Conservation (phyloP, 2,113 vertebrate species). For the Isurus oxyrinchus region DNA sequence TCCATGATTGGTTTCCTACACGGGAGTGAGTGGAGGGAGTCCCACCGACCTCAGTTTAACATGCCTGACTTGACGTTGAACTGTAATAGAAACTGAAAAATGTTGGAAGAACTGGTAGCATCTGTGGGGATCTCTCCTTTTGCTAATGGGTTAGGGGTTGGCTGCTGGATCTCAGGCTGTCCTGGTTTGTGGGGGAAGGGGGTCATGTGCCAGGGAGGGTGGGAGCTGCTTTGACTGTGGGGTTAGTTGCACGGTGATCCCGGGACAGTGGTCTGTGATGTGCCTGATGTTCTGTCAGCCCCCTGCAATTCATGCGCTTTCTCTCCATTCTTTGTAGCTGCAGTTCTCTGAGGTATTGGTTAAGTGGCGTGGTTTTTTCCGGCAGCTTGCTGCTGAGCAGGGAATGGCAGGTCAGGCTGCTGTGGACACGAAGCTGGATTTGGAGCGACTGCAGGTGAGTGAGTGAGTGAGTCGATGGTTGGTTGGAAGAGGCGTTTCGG, state of each 20-base stretch:
- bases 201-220: neutral
- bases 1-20: neutral
- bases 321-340: slow-evolving; percentile 55
- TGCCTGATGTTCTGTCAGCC: neutral
- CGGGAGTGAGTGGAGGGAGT: neutral
- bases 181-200: neutral
- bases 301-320: neutral
- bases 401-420: slow-evolving; percentile 58
- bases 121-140: too few species aligned
- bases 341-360: slow-evolving; percentile 79
- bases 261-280: neutral
- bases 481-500: neutral
- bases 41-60: neutral
- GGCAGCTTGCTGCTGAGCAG: slow-evolving; percentile 69
- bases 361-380: slow-evolving; percentile 79
- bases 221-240: neutral
- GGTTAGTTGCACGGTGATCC: neutral
- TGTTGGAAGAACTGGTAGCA: too few species aligned
- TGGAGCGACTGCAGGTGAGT: slow-evolving; percentile 71
- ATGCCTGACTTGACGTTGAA: neutral
- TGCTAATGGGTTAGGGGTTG: too few species aligned
- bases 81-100: neutral
- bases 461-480: slow-evolving; percentile 32
- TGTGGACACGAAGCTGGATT: slow-evolving; percentile 69
- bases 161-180: neutral